phyloP scores from a whole-genome alignment of 2,797 vertebrate species.

The Pampus argenteus region DNA sequence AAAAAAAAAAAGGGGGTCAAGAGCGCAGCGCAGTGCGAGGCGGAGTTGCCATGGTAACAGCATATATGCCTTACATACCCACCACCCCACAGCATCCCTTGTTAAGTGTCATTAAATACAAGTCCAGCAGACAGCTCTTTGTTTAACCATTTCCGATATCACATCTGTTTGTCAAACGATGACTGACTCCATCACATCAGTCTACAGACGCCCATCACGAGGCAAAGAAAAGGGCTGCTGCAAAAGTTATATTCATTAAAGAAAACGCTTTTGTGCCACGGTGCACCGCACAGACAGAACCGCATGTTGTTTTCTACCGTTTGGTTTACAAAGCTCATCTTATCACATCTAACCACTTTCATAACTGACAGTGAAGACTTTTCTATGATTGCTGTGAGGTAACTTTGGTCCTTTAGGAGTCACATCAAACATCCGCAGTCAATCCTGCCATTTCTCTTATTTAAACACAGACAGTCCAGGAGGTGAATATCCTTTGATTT shows the following conservation, averaged over 20 bases:
- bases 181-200: slow-evolving; percentile 48
- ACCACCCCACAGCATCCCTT: slow-evolving; percentile 26
- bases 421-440: no score
- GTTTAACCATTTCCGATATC: slow-evolving; percentile 61
- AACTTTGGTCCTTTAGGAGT: no score
- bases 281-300: no score
- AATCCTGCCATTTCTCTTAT: no score
- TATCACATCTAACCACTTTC: no score
- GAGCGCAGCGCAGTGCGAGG: slow-evolving; percentile 50
- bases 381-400: no score
- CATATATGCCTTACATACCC: slow-evolving; percentile 62
- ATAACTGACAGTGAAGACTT: no score
- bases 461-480: no score
- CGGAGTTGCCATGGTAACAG: slow-evolving; percentile 75
- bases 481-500: no score
- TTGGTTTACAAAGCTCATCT: no score
- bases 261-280: background rate
- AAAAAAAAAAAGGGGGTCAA: slow-evolving; percentile 67
- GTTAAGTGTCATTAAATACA: slow-evolving; percentile 70
- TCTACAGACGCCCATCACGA: background rate
- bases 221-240: background rate
- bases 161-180: slow-evolving; percentile 38
- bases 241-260: background rate
- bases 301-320: no score
- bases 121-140: slow-evolving; percentile 65